phyloP scores from a whole-genome alignment of 2,888 invertebrate genomes.

The Ariolimax columbianus region DNA sequence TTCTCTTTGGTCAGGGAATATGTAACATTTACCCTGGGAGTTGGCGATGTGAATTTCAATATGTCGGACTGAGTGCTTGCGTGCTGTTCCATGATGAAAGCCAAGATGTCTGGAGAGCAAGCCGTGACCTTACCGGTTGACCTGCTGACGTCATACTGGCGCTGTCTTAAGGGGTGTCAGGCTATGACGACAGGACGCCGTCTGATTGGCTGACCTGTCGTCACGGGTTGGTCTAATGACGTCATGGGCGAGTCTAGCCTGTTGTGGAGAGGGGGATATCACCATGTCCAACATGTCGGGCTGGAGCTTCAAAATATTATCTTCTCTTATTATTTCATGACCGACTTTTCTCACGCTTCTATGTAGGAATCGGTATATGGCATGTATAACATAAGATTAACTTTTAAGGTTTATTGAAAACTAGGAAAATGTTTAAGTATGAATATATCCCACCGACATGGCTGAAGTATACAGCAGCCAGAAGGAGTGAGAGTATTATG shows the following conservation, averaged over 20 bases:
- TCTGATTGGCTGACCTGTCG: conserved; percentile 28
- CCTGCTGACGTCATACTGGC: not conserved
- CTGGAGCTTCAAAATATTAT: too few relatives aligned
- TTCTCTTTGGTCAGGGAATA: conserved; percentile 38
- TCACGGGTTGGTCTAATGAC: conserved; percentile 25
- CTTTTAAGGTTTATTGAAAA: too few relatives aligned
- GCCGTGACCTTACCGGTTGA: not conserved
- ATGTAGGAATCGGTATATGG: too few relatives aligned
- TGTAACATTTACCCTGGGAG: not conserved
- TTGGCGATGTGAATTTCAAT: not conserved
- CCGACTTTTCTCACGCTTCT: too few relatives aligned
- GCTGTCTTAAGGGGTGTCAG: not conserved
- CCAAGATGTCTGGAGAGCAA: not conserved
- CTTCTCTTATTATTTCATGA: too few relatives aligned
- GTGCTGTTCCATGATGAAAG: not conserved
- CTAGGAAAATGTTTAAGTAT: too few relatives aligned
- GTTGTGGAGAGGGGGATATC: not conserved
- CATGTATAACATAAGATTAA: too few relatives aligned
- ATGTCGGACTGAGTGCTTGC: not conserved
- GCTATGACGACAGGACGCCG: conserved; percentile 17
- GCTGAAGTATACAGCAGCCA: too few relatives aligned
- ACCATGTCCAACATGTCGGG: too few relatives aligned
- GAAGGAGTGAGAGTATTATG: too few relatives aligned
- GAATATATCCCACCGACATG: too few relatives aligned
- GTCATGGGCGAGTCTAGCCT: conserved; percentile 11